Base-by-base conservation (phyloP, 2,888 invertebrate species). In the Pharmacophagus antenor region DNA sequence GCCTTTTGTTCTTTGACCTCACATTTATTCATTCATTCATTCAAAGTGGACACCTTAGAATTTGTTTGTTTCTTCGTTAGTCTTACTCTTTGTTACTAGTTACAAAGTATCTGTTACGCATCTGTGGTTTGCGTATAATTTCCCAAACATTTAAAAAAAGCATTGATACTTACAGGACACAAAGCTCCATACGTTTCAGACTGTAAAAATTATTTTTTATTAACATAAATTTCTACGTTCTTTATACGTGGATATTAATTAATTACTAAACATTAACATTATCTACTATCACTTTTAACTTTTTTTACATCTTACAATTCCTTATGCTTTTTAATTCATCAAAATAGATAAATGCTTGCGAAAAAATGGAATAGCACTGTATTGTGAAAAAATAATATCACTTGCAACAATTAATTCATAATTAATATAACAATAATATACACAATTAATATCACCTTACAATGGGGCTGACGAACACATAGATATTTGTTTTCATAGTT, bases 161-260 rank as follows among this genome's bases (percentile, higher is more conserved):
- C 37, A 18, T 5, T 27, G 44, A 4, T 64, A 83, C 85, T 85
- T 73, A 88, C 88, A 62, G 88, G 88, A 71, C 88, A 88, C 54
- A 88, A 65, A 2, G 81, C 82, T 65, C 88, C 88, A 65, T 70
- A 80, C 62, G 77, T 82, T 20, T 77, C 75, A 0, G 80, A 74
- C 88, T 88, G 77, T 58, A 73, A 67, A 67, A 8, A 63, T 51
- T 37, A 51, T 37, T 1, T 22, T 12, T 51, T 20, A 21, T 51
- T 15, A 51, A 4, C 20, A 48, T 48, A 0, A 6, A 10, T 27
- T 10, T 27, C 27, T 27, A 27, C 27, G 27, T 27, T 27, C 27
- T 27, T 27, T 10, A 27, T 5, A 27, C 7, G 10, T 27, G 27
- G 1, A 6, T 4, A 31, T 12, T 12, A 12, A 31, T 2, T 31